A percentile compares a stretch with the other conserved stretches of the same genome.
Conservation (phyloP, 1,140 invertebrate genomes). For the Drepana arcuata region DNA sequence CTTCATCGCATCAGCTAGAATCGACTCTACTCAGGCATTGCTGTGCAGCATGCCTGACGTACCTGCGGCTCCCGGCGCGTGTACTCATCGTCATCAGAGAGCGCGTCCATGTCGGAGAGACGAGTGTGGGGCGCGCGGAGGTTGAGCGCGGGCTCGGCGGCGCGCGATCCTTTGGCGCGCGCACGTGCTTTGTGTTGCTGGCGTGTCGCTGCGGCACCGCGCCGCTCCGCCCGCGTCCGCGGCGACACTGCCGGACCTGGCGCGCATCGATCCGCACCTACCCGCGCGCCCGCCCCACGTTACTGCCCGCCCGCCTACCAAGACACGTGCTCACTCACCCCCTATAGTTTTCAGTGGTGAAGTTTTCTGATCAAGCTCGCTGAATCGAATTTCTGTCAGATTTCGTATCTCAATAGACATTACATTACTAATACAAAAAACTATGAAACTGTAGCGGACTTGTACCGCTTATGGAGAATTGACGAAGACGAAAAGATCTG, state of each 20-base stretch:
- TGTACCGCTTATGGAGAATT: no score
- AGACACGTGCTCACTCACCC: constrained; percentile 20
- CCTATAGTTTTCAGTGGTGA: no score
- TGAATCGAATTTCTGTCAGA: no score
- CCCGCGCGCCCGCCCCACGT: constrained; percentile 33
- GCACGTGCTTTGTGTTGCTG: constrained; percentile 52
- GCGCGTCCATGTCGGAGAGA: constrained; percentile 51
- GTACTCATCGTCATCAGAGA: constrained; percentile 64
- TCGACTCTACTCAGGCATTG: no score
- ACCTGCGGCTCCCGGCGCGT: constrained; percentile 54
- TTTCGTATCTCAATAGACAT: no score
- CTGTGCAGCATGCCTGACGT: constrained; percentile 17
- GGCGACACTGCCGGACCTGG: constrained; percentile 46
- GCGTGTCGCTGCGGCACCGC: constrained; percentile 39
- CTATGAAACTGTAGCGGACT: no score
- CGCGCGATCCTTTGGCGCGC: constrained; percentile 46
- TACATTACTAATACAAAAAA: no score
- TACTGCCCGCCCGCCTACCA: constrained; percentile 29
- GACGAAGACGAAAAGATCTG: no score
- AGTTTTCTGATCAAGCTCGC: no score
- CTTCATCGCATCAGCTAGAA: constrained; percentile 1
- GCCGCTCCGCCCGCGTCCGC: constrained; percentile 53
- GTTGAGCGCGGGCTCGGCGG: constrained; percentile 40
- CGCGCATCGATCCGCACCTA: constrained; percentile 41
- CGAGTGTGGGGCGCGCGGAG: constrained; percentile 23